Evolutionary conservation across 2,888 invertebrate genomes (phyloP), one percentile per base, ranked within the genome.

Genomic region (Microctonus brassicae): DNA sequence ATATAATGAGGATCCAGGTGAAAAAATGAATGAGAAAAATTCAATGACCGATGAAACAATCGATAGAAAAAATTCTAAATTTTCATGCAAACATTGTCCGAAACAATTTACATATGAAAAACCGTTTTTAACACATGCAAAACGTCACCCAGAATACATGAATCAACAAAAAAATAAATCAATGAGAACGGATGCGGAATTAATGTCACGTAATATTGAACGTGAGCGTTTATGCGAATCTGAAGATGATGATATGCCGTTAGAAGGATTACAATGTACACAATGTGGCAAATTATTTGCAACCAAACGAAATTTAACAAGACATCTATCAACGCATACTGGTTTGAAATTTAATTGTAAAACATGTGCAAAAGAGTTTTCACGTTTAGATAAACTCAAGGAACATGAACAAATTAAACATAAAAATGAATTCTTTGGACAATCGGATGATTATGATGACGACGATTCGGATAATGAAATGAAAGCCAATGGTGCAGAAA

Each of bases 341-440:
- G 85, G 86, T n/a, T 77, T 83, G 5, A 85, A 82, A 61, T 83
- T 82, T 42, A 82, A 82, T 33, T 86, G 86, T 57, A 76, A 78
- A 1, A 81, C 81, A 0, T 86, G 86, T 34, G 80, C 80, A 3
- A 86, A 86, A 74, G 82, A 82, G 75, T 86, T 86, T 66, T 84
- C 86, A 1, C 76, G 86, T 24, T 68, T 82, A 7, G 85, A 86
- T 62, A 86, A 86, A 73, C 70, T 86, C 13, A 82, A 80, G 52
- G 86, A 85, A 69, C 86, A 86, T 36, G 85, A 86, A 70, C 83
- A 85, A 47, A 80, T 83, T 0, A 86, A 86, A 66, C 86, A 86
- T 70, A 82, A 82, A 20, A 77, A 80, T 33, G 83, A 86, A 68
- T 74, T 84, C 34, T 84, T 84, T 29, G 82, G 79, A 1, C 78